phyloP scores from a whole-genome alignment of 2,113 vertebrate species.

The Sturnus vulgaris region DNA sequence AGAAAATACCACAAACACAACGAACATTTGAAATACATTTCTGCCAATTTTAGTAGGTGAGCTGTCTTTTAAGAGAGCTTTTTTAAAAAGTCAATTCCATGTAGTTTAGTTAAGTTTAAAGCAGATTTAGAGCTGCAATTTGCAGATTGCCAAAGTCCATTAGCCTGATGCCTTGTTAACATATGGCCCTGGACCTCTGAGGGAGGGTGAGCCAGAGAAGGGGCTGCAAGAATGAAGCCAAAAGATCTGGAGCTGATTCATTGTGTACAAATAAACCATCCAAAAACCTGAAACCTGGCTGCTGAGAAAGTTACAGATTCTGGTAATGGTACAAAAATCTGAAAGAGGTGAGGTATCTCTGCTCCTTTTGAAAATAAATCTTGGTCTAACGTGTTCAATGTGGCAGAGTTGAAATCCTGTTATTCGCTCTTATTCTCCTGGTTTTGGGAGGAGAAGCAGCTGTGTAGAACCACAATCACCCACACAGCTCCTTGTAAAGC shows the following conservation, averaged over 20 bases:
- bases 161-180: slow-evolving; percentile 28
- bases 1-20: not conserved
- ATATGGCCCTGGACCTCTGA: not conserved
- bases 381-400: not conserved
- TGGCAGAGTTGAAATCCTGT: not conserved
- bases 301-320: not conserved
- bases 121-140: slow-evolving; percentile 28
- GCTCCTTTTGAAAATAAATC: not conserved
- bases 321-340: not conserved
- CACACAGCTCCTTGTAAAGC: not conserved
- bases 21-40: not conserved
- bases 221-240: not conserved
- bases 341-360: not conserved
- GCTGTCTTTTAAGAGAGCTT: not conserved
- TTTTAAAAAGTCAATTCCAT: not conserved
- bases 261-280: not conserved
- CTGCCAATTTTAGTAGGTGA: not conserved
- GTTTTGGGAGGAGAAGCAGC: not conserved
- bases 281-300: not conserved
- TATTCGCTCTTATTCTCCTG: not conserved
- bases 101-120: not conserved
- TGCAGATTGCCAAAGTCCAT: slow-evolving; percentile 45
- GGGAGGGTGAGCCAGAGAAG: not conserved
- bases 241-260: not conserved
- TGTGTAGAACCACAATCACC: not conserved